Percentiles rank a stretch among this genome's conserved stretches.
These are phyloP conservation scores for Sphaerophoria rueppellii DNA, from an alignment of 2,888 invertebrate genomes.

Conservation along the genomic window DNA sequence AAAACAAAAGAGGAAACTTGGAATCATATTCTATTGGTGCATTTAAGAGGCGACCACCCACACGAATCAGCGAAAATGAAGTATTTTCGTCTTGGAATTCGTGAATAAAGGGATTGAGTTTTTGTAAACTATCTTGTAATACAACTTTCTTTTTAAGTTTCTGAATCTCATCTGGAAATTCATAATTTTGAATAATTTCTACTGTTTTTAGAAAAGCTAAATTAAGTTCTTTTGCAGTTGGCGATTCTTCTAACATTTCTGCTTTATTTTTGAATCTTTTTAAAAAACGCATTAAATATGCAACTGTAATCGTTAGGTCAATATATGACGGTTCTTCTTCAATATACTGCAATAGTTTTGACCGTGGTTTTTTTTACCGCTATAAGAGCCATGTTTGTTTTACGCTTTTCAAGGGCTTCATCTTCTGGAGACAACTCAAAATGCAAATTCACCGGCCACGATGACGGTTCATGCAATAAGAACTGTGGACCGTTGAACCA, in stretches of 20 bases:
- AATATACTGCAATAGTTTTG: conserved; percentile 3
- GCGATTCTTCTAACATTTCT: background rate
- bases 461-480: background rate
- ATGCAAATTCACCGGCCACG: background rate
- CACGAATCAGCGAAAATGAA: too few relatives aligned
- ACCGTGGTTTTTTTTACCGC: conserved; percentile 10
- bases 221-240: background rate
- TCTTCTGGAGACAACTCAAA: conserved; percentile 20
- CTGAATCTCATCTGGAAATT: background rate
- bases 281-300: background rate
- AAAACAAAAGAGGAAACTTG: too few relatives aligned
- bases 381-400: conserved; percentile 7
- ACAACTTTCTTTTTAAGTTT: too few relatives aligned
- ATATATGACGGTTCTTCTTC: conserved; percentile 2
- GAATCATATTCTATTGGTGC: too few relatives aligned
- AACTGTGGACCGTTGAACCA: conserved; percentile 35
- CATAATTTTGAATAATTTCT: background rate
- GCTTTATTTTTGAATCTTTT: background rate
- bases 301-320: background rate
- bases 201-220: background rate
- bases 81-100: too few relatives aligned
- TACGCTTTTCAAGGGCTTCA: conserved; percentile 15
- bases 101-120: too few relatives aligned
- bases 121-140: too few relatives aligned
- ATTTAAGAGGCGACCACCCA: too few relatives aligned